Evolutionary conservation across 2,113 vertebrate species (phyloP), one percentile per base, ranked within the genome.

Genomic region (Hirundichthys speculiger): DNA sequence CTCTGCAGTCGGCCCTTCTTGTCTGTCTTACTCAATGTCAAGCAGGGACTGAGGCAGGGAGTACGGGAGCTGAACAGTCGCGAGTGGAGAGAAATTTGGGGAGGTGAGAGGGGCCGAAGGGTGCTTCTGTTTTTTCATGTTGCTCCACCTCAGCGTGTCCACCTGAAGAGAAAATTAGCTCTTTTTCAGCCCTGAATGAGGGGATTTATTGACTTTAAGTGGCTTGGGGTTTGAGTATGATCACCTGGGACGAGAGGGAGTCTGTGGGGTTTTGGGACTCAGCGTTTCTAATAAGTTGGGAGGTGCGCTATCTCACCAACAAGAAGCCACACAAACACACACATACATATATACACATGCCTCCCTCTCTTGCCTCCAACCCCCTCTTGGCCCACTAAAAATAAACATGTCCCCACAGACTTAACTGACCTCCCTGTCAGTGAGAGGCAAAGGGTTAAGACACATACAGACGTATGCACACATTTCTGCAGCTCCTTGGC

Each of bases 11-110:
- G 27, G 86, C 80, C 77, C 72, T 54, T 82, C 89, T 86, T 90
- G 91, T 91, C 90, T 83, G 85, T 92, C 90, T 90, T 85, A 86
- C 87, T 91, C 87, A 88, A 84, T 86, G 86, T 91, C 84, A 89
- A 85, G 70, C 64, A 51, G 74, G 64, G 66, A 64, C 67, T 18
- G 63, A 66, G 77, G 84, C 78, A 73, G 61, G 69, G 50, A 64
- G 62, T 77, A 67, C 65, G 45, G 55, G 68, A 62, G 67, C 68
- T 43, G 62, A 61, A 80, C 62, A 62, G 56, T 25, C 7, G 46
- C 27, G 4, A 69, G 71, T 58, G 74, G 74, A 64, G 73, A 46
- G 63, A 74, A 69, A 39, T 59, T 48, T 53, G 47, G 70, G 77
- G 72, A 61, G 79, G 80, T 65, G 71, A 82, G 82, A 69, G 72